Percentiles rank a stretch among this genome's conserved stretches.
Conservation (phyloP, 2,797 vertebrate species). For the Potorous gilbertii region DNA sequence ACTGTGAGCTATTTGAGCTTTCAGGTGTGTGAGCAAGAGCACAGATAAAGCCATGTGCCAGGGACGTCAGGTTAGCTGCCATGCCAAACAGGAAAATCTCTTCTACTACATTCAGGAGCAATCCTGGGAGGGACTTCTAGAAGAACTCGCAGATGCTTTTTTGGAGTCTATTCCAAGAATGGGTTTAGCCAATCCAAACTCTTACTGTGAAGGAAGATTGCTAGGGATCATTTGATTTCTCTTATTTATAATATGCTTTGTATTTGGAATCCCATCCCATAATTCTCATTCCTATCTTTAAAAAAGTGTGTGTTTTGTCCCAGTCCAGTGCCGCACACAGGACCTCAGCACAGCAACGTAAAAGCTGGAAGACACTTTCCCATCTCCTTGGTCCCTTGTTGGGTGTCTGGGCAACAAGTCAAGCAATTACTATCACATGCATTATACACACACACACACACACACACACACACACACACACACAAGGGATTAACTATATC, state of each 20-base stretch:
- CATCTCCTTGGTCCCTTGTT: background rate
- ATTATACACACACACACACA: background rate
- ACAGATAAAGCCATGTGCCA: conserved; percentile 70
- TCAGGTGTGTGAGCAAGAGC: conserved; percentile 76
- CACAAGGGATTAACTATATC: background rate
- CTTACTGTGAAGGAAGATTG: background rate
- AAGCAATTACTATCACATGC: background rate
- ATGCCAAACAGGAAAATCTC: conserved; percentile 71
- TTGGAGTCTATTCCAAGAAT: conserved; percentile 3
- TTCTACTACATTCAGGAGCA: conserved; percentile 58
- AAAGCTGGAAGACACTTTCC: background rate
- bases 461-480: no score
- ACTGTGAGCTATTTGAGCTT: conserved; percentile 78
- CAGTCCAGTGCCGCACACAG: background rate
- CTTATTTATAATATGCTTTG: background rate
- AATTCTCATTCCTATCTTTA: background rate
- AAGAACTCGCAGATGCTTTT: conserved; percentile 36
- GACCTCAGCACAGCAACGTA: background rate
- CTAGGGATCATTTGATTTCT: background rate
- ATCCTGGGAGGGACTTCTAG: conserved; percentile 51
- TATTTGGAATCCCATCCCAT: background rate
- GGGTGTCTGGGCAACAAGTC: background rate
- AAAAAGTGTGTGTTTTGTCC: background rate
- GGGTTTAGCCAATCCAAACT: background rate
- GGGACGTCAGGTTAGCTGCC: conserved; percentile 67